Percentiles rank a stretch among this genome's conserved stretches.
Conservation (phyloP, 2,113 vertebrate genomes). For the Apaloderma vittatum region DNA sequence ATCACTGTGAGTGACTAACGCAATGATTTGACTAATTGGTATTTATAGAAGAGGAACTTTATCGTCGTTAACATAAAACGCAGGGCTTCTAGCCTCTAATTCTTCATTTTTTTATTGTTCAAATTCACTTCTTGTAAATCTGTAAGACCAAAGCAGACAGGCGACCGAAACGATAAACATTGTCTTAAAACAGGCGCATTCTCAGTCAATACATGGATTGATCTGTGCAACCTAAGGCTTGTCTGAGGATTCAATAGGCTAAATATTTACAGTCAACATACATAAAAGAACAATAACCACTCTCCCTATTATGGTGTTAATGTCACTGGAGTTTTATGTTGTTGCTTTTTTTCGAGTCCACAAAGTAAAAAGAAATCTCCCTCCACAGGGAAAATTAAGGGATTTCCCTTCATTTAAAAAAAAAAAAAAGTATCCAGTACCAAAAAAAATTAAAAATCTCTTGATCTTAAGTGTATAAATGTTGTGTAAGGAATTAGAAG, state of each 20-base stretch:
- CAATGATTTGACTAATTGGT: conserved; percentile 69
- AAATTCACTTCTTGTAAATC: not conserved
- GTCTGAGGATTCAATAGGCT: conserved; percentile 38
- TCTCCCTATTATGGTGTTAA: conserved; percentile 52
- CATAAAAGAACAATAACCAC: conserved; percentile 43
- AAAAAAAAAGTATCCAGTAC: not conserved
- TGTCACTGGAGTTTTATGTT: not conserved
- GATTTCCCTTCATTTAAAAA: not conserved
- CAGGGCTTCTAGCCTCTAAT: conserved; percentile 11
- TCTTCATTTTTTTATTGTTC: not conserved
- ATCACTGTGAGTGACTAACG: conserved; percentile 53
- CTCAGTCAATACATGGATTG: not conserved
- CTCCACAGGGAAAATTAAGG: not conserved
- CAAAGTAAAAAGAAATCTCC: conserved; percentile 10
- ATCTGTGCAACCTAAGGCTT: conserved; percentile 26
- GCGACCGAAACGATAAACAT: not conserved
- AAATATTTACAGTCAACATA: conserved; percentile 62
- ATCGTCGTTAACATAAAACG: conserved; percentile 44
- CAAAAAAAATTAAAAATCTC: not conserved
- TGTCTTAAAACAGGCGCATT: conserved; percentile 3
- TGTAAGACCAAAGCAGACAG: conserved; percentile 6
- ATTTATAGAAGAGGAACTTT: conserved; percentile 68
- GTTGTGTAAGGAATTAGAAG: not conserved
- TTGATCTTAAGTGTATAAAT: not conserved
- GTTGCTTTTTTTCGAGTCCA: not conserved